These are phyloP conservation scores for Pseudobourletiella spinata DNA, from an alignment of 1,140 invertebrate species.

Conservation along the genomic window DNA sequence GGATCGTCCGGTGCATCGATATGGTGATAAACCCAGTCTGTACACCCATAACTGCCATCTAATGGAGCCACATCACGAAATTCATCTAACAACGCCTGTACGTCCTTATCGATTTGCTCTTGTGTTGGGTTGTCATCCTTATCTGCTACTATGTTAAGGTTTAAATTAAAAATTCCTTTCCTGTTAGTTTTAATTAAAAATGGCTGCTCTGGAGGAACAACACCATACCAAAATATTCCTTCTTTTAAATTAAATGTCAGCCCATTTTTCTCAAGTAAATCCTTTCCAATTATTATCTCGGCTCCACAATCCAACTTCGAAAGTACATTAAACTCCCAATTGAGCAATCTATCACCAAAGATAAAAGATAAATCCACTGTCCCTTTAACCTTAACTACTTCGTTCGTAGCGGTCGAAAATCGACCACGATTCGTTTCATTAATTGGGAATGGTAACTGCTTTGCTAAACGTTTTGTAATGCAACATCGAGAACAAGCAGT, in stretches of 20 bases:
- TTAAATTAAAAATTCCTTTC: neutral
- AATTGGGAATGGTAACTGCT: neutral
- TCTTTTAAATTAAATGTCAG: neutral
- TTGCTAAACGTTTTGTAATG: neutral
- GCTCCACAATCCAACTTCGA: neutral
- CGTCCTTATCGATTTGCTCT: neutral
- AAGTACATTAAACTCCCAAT: neutral
- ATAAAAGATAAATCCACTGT: neutral
- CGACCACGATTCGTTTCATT: neutral
- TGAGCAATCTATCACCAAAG: neutral
- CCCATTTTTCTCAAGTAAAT: neutral
- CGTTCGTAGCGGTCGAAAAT: neutral
- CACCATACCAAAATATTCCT: neutral
- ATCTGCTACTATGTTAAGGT: neutral
- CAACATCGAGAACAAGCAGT: neutral
- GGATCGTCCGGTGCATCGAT: constrained; percentile 8
- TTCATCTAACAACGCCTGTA: constrained; percentile 13
- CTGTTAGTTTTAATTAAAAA: neutral
- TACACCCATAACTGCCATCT: constrained; percentile 4
- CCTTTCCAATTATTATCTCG: neutral
- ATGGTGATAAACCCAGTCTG: constrained; percentile 3
- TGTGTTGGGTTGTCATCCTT: neutral
- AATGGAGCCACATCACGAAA: constrained; percentile 5
- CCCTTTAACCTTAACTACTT: neutral
- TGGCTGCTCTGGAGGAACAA: neutral